These are phyloP conservation scores for Tribolium madens DNA, from an alignment of 1,140 invertebrate species.

Conservation along the genomic window DNA sequence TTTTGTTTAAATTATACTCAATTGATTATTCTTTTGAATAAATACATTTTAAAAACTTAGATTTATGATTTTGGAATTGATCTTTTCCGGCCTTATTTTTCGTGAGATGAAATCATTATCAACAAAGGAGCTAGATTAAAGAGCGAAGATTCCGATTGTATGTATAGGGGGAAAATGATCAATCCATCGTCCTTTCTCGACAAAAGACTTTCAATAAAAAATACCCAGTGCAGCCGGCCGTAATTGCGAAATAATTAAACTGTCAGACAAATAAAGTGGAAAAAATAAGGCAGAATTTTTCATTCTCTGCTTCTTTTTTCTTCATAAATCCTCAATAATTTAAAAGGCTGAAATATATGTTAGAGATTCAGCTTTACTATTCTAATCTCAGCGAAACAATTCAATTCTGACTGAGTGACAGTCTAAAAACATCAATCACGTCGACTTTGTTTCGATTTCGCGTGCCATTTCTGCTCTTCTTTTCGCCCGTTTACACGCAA, in stretches of 20 bases:
- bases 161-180: conserved; percentile 26
- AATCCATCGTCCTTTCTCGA: conserved; percentile 3
- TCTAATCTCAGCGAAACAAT: conserved; percentile 42
- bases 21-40: conserved; percentile 19
- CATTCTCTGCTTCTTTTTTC: not conserved
- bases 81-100: conserved; percentile 16
- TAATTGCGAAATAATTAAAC: conserved; percentile 35
- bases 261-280: conserved; percentile 24
- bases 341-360: conserved; percentile 24
- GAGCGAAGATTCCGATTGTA: conserved; percentile 2
- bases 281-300: not conserved
- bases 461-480: conserved; percentile 10
- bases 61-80: not conserved
- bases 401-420: conserved; percentile 40
- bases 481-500: not conserved
- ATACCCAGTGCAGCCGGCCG: not conserved
- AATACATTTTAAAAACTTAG: conserved; percentile 22
- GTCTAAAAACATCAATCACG: conserved; percentile 41
- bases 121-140: conserved; percentile 12
- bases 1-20: not conserved
- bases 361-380: conserved; percentile 19
- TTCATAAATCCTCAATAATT: conserved; percentile 22
- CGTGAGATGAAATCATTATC: conserved; percentile 34
- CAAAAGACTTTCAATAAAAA: conserved; percentile 21
- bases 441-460: conserved; percentile 33